phyloP scores from a whole-genome alignment of 2,113 vertebrate genomes.

The Caloenas nicobarica region DNA sequence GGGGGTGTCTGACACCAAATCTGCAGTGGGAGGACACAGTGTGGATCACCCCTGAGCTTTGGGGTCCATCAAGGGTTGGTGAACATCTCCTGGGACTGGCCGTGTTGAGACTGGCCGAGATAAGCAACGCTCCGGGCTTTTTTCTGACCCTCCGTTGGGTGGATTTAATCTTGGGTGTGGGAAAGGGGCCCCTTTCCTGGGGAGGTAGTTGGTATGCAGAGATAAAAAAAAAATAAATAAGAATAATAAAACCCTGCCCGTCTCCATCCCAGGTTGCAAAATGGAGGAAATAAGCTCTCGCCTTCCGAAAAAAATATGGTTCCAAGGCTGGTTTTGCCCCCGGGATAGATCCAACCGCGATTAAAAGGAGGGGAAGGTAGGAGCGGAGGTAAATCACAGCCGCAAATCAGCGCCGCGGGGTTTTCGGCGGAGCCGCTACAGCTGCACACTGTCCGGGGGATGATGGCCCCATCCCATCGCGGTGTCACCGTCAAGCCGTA shows the following conservation, averaged over 20 bases:
- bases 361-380: not conserved
- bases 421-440: not conserved
- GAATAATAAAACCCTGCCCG: not conserved
- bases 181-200: constrained; percentile 60
- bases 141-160: not conserved
- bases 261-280: not conserved
- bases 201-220: constrained; percentile 47
- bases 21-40: fast-evolving
- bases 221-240: not conserved
- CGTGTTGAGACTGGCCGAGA: not conserved
- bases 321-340: constrained; percentile 8
- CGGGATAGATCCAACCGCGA: not conserved
- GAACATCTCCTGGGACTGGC: not conserved
- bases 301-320: not conserved
- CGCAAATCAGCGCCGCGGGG: not conserved
- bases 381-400: not conserved
- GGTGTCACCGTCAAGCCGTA: not conserved
- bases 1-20: not conserved
- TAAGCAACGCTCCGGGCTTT: not conserved
- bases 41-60: not conserved
- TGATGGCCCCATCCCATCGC: not conserved
- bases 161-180: constrained; percentile 42
- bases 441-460: fast-evolving
- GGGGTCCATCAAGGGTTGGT: not conserved
- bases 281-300: not conserved